Conservation (phyloP, 2,888 invertebrate genomes). For the Rambutsinella grinnellia region DNA sequence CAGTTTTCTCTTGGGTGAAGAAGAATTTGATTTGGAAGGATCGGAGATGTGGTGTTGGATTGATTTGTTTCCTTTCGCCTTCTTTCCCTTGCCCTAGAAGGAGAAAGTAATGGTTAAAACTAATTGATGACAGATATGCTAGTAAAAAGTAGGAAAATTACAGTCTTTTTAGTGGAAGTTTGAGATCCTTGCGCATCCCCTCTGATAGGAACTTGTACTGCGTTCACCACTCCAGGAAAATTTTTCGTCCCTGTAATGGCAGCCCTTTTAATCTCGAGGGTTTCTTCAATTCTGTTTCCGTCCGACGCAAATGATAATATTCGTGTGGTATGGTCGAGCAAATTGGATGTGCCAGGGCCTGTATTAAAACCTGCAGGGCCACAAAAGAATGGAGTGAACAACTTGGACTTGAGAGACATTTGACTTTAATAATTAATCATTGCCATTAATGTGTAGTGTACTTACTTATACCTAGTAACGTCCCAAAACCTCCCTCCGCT, state of each 20-base stretch:
- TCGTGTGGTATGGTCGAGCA: constrained; percentile 44
- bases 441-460: too few species aligned
- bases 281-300: constrained; percentile 36
- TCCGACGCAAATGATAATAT: constrained; percentile 42
- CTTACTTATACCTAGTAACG: constrained; percentile 28
- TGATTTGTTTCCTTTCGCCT: constrained; percentile 29
- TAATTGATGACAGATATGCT: background rate
- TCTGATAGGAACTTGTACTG: constrained; percentile 35
- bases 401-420: too few species aligned
- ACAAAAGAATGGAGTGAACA: too few species aligned
- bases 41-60: constrained; percentile 9
- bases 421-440: too few species aligned
- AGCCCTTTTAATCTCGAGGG: constrained; percentile 43
- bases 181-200: constrained; percentile 19
- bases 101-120: background rate
- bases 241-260: constrained; percentile 25
- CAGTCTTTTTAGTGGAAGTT: constrained; percentile 41
- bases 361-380: constrained; percentile 41
- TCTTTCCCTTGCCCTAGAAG: constrained; percentile 34
- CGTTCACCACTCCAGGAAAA: constrained; percentile 22
- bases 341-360: constrained; percentile 25
- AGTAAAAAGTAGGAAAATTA: too few species aligned
- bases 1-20: constrained; percentile 40
- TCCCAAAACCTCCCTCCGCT: constrained; percentile 40
- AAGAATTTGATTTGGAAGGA: constrained; percentile 4